Conservation (phyloP, 2,797 vertebrate genomes). For the Intellagama lesueurii region DNA sequence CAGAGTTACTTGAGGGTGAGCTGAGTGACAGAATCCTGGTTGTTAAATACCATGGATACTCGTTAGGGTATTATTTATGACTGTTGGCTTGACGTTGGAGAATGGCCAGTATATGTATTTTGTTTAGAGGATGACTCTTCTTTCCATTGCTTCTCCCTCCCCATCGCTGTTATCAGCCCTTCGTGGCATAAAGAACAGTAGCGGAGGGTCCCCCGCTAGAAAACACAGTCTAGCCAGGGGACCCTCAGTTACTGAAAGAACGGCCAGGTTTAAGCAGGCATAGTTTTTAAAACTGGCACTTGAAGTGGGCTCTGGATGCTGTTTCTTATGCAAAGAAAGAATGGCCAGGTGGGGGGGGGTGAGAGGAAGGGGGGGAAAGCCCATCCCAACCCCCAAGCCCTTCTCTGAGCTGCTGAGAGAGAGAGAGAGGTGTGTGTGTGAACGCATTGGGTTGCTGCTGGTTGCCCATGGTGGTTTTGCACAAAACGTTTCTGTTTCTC, state of each 20-base stretch:
- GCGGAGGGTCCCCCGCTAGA: neutral
- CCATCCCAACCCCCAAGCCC: too few relatives aligned
- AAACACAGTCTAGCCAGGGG: neutral
- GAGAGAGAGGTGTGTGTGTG: too few relatives aligned
- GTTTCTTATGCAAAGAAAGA: neutral
- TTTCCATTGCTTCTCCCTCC: too few relatives aligned
- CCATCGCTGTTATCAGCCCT: too few relatives aligned
- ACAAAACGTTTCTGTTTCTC: neutral
- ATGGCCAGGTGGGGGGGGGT: neutral
- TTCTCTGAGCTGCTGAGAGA: neutral
- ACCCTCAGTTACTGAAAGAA: neutral
- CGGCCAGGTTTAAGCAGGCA: neutral
- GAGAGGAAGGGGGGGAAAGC: too few relatives aligned
- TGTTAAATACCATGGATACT: too few relatives aligned
- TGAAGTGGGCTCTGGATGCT: neutral
- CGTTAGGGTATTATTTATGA: too few relatives aligned
- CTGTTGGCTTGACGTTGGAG: too few relatives aligned
- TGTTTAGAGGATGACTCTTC: too few relatives aligned
- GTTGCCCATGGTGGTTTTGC: too few relatives aligned
- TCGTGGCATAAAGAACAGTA: neutral
- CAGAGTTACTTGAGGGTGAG: too few relatives aligned
- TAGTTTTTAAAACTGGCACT: neutral
- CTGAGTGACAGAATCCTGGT: too few relatives aligned
- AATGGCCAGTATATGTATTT: neutral
- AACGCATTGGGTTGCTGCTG: neutral